Base-by-base conservation (phyloP, 2,888 invertebrate species). In the Ichneumon xanthorius region DNA sequence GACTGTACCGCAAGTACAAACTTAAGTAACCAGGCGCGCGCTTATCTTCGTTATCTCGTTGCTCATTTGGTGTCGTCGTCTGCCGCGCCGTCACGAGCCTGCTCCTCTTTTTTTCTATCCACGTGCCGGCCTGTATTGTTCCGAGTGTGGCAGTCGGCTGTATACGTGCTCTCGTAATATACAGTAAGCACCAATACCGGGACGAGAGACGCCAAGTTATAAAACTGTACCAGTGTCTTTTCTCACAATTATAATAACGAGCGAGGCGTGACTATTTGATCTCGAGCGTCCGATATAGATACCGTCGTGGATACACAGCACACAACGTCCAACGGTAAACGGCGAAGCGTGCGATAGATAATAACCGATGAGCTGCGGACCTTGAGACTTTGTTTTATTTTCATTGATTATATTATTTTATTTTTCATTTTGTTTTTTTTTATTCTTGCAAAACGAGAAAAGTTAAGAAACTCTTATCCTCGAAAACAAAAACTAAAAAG, bases 1-100 rank as follows among this genome's bases (percentile, higher is more conserved):
- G 3, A 11, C 11, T 40, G 40, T 40, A 40, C n/a, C 22, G 63
- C 22, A 4, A 45, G 14, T 26, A 19, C 45, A 7, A n/a, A 14
- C 37, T 58, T 75, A 50, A 61, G 70, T 19, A 33, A 61, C 30
- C 14, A 19, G 19, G 19, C 48, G 58, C 19, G 16, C 40, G 37
- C 61, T 79, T 79, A 79, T 79, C 79, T 45, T 19, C 22, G 79
- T 79, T 79, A 79, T 79, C 79, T 63, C 26, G 48, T 16, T 37
- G 50, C 63, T 63, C 63, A 48, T 22, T 63, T 63, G 61, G 63
- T 33, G 71, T 33, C 58, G 19, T 40, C 22, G 19, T 55, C 50
- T 26, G 58, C 58, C 16, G 37, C 73, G 45, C 16, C 45, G 58
- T 73, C 73, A 73, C 58, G 26, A 45, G 58, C 26, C 45, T 61